Evolutionary conservation across 2,797 vertebrate species (phyloP).

Genomic region (Mormyrops boulengeri): DNA sequence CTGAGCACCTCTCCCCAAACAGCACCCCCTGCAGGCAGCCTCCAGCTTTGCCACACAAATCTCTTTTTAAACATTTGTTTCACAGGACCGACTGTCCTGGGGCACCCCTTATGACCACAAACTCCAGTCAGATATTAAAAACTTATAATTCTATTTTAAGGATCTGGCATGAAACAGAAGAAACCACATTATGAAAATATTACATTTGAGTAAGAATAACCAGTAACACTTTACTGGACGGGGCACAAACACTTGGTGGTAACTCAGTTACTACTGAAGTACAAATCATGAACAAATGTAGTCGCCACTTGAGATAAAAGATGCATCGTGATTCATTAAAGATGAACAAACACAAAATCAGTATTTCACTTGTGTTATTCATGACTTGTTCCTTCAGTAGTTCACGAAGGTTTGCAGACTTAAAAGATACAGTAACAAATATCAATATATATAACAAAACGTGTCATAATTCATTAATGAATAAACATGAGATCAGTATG

Average conservation of each 20-base stretch:
- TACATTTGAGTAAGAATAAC: neutral
- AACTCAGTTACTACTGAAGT: neutral
- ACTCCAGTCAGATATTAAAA: neutral
- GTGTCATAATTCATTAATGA: neutral
- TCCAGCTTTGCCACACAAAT: neutral
- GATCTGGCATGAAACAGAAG: neutral
- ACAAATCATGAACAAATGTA: neutral
- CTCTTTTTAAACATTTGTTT: neutral
- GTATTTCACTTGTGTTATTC: neutral
- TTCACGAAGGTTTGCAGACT: neutral
- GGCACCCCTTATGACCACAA: neutral
- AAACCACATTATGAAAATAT: neutral
- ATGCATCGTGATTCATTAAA: neutral
- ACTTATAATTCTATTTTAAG: neutral
- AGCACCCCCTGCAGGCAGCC: neutral
- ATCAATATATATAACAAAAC: neutral
- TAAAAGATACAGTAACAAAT: neutral
- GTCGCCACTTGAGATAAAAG: neutral
- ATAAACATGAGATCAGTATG: neutral
- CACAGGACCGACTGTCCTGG: neutral
- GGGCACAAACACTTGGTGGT: neutral
- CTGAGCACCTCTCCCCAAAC: neutral
- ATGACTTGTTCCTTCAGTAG: neutral
- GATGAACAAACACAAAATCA: neutral
- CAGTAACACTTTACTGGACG: neutral